These are phyloP conservation scores for Diplodus sargus DNA, from an alignment of 2,797 vertebrate genomes.

Conservation along the genomic window DNA sequence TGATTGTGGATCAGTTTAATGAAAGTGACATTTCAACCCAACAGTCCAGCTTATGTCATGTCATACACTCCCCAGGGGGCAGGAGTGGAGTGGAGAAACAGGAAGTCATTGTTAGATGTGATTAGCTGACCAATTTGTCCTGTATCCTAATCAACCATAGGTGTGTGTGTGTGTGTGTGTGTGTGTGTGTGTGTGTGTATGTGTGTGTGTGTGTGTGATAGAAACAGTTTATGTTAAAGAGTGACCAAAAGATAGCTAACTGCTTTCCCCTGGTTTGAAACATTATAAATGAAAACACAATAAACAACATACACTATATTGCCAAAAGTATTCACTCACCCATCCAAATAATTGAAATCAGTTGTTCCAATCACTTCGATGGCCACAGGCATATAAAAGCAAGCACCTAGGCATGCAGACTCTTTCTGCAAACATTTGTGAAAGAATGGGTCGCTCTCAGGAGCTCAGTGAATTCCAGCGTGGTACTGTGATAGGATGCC, in stretches of 20 bases:
- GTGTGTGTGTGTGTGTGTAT: not conserved
- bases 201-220: not conserved
- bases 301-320: no score
- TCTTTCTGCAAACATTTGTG: no score
- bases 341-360: no score
- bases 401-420: no score
- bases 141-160: conserved; percentile 13
- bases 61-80: conserved; percentile 28
- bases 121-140: conserved; percentile 51
- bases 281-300: not conserved
- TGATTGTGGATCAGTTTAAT: conserved; percentile 71
- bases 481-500: no score
- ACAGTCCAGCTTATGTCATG: conserved; percentile 39
- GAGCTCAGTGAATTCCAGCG: no score
- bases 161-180: not conserved
- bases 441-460: no score
- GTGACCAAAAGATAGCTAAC: not conserved
- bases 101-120: conserved; percentile 56
- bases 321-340: no score
- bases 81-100: conserved; percentile 34
- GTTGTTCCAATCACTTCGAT: no score
- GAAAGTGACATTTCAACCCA: conserved; percentile 74
- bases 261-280: not conserved
- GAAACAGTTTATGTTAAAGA: not conserved
- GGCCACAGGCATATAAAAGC: no score